A percentile compares a stretch with the other conserved stretches of the same genome.
Conservation (phyloP, 2,888 invertebrate species). For the Phyllotreta striolata region DNA sequence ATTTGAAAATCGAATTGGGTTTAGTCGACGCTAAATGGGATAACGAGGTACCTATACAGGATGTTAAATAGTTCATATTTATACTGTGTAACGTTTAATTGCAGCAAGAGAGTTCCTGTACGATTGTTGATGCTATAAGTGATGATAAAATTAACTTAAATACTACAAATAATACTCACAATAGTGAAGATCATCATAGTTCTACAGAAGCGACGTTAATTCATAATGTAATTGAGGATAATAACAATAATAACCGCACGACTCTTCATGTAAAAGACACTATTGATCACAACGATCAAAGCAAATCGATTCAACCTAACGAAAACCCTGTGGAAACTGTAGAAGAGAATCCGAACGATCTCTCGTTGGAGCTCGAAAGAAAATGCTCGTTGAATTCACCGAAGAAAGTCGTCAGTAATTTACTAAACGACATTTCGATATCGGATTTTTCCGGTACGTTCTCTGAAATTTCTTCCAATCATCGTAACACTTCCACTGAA, state of each 20-base stretch:
- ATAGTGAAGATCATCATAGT: no score
- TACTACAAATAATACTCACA: no score
- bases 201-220: background rate
- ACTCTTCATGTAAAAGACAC: background rate
- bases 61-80: no score
- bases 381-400: conserved; percentile 10
- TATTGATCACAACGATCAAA: background rate
- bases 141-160: no score
- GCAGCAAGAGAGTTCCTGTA: no score
- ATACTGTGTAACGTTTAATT: no score
- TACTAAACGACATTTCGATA: conserved; percentile 15
- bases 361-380: conserved; percentile 11
- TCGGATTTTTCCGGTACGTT: conserved; percentile 28
- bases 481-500: conserved; percentile 13
- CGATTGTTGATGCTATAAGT: no score
- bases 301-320: no score
- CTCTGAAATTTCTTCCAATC: conserved; percentile 15
- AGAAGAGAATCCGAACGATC: conserved; percentile 9
- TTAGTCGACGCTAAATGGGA: conserved; percentile 75
- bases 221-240: background rate
- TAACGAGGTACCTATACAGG: conserved; percentile 29
- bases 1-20: conserved; percentile 77
- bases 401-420: conserved; percentile 6
- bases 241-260: background rate
- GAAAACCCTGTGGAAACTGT: background rate